A percentile compares a stretch with the other conserved stretches of the same genome.
Conservation (phyloP, 2,113 vertebrate species). For the Tilapia sparmanii region DNA sequence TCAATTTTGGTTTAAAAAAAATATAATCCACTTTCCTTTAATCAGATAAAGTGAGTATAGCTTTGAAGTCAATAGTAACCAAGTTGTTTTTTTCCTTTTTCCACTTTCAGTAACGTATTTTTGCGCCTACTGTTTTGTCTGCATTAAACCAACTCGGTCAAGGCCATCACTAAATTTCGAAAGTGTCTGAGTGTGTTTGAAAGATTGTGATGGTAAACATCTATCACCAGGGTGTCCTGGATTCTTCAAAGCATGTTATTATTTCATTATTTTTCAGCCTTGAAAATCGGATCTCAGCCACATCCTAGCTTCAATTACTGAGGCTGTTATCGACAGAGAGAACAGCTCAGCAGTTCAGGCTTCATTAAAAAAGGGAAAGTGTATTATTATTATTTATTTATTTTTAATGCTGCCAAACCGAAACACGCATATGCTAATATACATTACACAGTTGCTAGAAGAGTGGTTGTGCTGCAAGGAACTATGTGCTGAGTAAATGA, state of each 20-base stretch:
- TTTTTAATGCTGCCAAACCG: neutral
- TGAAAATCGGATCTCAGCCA: constrained; percentile 18
- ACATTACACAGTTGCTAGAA: neutral
- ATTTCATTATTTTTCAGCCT: constrained; percentile 39
- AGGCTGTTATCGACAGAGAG: constrained; percentile 11
- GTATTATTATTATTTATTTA: neutral
- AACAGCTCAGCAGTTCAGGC: constrained; percentile 16
- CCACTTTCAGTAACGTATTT: neutral
- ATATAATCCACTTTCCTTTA: constrained; percentile 3
- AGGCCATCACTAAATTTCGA: neutral
- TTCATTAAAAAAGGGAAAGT: constrained; percentile 27
- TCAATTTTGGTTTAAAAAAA: constrained; percentile 11
- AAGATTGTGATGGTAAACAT: constrained; percentile 17
- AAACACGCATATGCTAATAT: neutral
- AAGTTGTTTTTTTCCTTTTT: neutral
- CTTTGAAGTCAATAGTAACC: neutral
- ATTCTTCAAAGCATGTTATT: constrained; percentile 52
- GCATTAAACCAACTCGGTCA: neutral
- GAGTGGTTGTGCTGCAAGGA: neutral
- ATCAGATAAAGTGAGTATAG: neutral
- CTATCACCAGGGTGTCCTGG: constrained; percentile 28
- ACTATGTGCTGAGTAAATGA: neutral
- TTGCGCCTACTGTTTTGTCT: neutral
- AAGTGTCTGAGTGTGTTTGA: neutral
- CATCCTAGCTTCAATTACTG: constrained; percentile 27